Conservation (phyloP, 2,113 vertebrate species). For the Heterotis niloticus region DNA sequence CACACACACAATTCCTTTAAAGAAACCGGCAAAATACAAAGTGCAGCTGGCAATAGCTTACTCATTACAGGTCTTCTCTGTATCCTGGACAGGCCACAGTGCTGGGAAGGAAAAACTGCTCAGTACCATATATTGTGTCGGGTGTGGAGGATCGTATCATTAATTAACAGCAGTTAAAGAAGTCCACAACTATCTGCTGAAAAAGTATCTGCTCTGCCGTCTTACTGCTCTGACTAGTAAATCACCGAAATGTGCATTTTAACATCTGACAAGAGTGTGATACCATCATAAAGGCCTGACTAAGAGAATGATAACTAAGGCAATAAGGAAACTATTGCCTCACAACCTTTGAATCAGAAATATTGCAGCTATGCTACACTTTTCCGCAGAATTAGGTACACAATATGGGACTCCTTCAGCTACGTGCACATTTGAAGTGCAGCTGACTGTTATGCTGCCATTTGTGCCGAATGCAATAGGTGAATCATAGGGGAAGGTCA, state of each 20-base stretch:
- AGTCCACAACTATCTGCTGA: neutral
- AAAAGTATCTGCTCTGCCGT: too few relatives aligned
- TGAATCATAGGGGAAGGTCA: too few relatives aligned
- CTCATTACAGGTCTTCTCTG: constrained; percentile 57
- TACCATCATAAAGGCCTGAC: neutral
- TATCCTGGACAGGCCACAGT: constrained; percentile 34
- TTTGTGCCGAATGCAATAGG: too few relatives aligned
- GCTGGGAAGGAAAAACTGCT: constrained; percentile 36
- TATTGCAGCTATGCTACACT: too few relatives aligned
- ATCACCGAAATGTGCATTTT: neutral
- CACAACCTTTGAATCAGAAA: too few relatives aligned
- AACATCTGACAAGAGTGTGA: neutral
- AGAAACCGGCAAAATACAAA: constrained; percentile 29
- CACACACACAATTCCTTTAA: constrained; percentile 18
- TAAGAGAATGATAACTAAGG: neutral
- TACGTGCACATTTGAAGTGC: too few relatives aligned
- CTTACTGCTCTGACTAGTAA: neutral
- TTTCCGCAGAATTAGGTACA: too few relatives aligned
- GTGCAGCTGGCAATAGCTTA: constrained; percentile 53
- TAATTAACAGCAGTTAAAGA: constrained; percentile 52
- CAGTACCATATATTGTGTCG: constrained; percentile 44
- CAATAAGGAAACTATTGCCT: neutral
- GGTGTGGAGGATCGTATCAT: constrained; percentile 47
- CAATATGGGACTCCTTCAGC: too few relatives aligned
- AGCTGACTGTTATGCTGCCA: too few relatives aligned